These are phyloP conservation scores for Gibbula magus DNA, from an alignment of 2,888 invertebrate genomes.

Conservation along the genomic window DNA sequence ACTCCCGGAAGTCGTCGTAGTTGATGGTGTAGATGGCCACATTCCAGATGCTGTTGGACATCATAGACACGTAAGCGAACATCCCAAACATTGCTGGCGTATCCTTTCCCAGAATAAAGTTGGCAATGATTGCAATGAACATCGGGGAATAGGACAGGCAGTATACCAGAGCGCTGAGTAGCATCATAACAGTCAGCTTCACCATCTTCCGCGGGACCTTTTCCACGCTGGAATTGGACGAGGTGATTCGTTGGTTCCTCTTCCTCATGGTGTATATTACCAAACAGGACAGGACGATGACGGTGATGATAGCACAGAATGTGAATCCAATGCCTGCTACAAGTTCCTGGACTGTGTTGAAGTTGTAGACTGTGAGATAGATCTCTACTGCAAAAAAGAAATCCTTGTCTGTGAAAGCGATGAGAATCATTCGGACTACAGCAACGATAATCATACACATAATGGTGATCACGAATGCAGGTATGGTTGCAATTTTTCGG, in stretches of 20 bases:
- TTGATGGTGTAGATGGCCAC: not conserved
- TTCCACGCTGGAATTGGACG: too few species aligned
- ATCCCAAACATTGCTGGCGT: not conserved
- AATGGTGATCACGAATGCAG: too few species aligned
- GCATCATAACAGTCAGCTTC: not conserved
- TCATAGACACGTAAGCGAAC: not conserved
- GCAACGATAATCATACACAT: not conserved
- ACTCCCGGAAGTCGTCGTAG: not conserved
- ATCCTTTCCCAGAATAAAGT: not conserved
- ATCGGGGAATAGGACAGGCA: not conserved
- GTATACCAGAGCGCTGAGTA: not conserved
- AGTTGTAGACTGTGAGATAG: not conserved
- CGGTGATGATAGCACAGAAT: too few species aligned
- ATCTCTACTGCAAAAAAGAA: not conserved
- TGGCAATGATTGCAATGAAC: not conserved
- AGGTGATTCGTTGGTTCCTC: too few species aligned
- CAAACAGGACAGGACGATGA: too few species aligned
- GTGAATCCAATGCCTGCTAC: too few species aligned
- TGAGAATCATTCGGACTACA: not conserved
- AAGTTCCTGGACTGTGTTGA: too few species aligned
- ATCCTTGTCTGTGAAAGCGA: not conserved
- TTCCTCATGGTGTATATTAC: too few species aligned
- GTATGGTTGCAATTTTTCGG: not conserved
- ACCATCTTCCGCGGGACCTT: too few species aligned
- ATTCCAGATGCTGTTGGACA: not conserved